Conservation (phyloP, 2,888 invertebrate species). For the Colletes collaris region DNA sequence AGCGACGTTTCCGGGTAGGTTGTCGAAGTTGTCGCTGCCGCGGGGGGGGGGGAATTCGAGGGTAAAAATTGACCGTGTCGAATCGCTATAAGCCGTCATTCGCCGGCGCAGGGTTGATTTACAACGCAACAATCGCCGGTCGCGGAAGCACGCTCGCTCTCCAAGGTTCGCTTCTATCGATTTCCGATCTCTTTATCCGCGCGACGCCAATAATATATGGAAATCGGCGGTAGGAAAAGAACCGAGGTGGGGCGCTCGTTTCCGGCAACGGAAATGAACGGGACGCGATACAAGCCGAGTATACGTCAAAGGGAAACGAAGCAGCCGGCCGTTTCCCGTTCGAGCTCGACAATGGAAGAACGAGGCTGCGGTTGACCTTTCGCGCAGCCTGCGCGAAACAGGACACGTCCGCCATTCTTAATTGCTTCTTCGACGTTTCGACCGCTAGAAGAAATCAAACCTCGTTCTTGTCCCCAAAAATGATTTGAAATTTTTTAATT, state of each 20-base stretch:
- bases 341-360: too few species aligned
- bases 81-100: slow-evolving; percentile 21
- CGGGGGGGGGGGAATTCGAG: not conserved
- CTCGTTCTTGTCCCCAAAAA: too few species aligned
- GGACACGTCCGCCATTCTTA: not conserved
- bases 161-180: slow-evolving; percentile 5
- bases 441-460: too few species aligned
- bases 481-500: too few species aligned
- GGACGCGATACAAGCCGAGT: not conserved
- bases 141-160: not conserved
- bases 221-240: not conserved
- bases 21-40: not conserved
- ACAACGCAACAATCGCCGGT: slow-evolving; percentile 7
- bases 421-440: not conserved
- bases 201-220: slow-evolving; percentile 5
- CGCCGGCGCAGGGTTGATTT: slow-evolving; percentile 13
- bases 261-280: slow-evolving; percentile 10
- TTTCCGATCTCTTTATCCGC: slow-evolving; percentile 22
- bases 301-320: not conserved
- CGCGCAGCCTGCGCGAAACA: too few species aligned
- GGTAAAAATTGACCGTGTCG: slow-evolving; percentile 21
- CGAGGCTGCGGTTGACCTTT: too few species aligned
- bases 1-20: slow-evolving; percentile 2
- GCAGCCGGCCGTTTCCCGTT: too few species aligned
- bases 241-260: not conserved